phyloP scores from a whole-genome alignment of 2,113 vertebrate genomes.

The Serinus canaria region DNA sequence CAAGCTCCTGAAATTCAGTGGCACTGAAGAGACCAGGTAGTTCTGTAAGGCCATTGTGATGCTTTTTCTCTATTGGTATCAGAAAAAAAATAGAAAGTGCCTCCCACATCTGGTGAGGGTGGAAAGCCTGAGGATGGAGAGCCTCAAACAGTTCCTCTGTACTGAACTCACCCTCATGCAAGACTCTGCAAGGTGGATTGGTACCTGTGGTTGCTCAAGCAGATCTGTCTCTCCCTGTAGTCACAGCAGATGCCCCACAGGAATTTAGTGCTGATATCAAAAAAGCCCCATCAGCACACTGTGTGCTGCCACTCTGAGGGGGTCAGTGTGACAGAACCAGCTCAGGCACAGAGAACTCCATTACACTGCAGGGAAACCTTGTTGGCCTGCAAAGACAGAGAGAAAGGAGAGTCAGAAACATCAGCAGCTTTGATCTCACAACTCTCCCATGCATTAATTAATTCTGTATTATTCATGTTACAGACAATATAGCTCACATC shows the following conservation, averaged over 20 bases:
- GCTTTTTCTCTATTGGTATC: neutral
- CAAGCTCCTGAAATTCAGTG: neutral
- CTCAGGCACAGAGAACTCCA: neutral
- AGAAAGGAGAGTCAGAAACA: neutral
- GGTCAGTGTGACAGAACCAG: neutral
- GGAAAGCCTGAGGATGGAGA: neutral
- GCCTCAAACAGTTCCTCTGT: neutral
- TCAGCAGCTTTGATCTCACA: neutral
- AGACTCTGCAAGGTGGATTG: no score
- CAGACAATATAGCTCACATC: neutral
- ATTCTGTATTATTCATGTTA: neutral
- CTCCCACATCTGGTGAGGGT: neutral
- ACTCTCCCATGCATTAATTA: neutral
- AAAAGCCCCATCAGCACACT: neutral
- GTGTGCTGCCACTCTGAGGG: neutral
- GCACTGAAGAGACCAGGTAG: no score
- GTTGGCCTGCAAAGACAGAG: neutral
- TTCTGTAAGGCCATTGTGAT: neutral
- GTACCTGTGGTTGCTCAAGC: neutral
- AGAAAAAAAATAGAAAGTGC: neutral
- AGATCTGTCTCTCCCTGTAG: neutral
- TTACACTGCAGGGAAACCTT: neutral
- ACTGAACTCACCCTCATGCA: neutral
- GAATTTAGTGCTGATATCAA: neutral
- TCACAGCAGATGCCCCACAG: accelerated